Percentiles rank a stretch among this genome's conserved stretches.
phyloP scores from a whole-genome alignment of 2,797 vertebrate species.

The Notoglanidium macrostoma region DNA sequence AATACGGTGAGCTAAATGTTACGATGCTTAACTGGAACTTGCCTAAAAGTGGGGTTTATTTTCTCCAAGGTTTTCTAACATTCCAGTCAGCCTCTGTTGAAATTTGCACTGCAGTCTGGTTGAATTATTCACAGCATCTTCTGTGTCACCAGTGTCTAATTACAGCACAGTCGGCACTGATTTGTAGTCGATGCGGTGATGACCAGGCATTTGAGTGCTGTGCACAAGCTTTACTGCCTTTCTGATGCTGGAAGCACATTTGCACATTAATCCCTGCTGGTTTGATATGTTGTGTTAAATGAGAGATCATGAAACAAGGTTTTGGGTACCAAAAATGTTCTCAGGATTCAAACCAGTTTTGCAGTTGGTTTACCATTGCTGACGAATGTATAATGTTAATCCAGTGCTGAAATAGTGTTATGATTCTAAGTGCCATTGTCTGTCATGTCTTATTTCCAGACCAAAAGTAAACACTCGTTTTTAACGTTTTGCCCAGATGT shows the following conservation, averaged over 20 bases:
- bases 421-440: not conserved
- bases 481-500: not conserved
- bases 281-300: not conserved
- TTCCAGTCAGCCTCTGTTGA: constrained; percentile 6
- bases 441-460: not conserved
- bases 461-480: not conserved
- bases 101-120: constrained; percentile 15
- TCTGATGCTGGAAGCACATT: constrained; percentile 18
- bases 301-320: not conserved
- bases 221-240: constrained; percentile 24
- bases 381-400: not conserved
- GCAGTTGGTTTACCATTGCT: constrained; percentile 14
- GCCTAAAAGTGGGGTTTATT: not conserved
- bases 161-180: constrained; percentile 25
- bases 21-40: not conserved
- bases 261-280: not conserved
- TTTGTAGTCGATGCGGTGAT: constrained; percentile 1
- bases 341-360: not conserved
- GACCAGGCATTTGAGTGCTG: constrained; percentile 2
- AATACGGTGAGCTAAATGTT: constrained; percentile 10
- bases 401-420: not conserved
- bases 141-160: constrained; percentile 22
- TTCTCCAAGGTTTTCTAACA: not conserved
- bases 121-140: constrained; percentile 41
- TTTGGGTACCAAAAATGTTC: not conserved